Evolutionary conservation across 2,888 invertebrate genomes (phyloP).

Genomic region (Sarcophaga variegata): DNA sequence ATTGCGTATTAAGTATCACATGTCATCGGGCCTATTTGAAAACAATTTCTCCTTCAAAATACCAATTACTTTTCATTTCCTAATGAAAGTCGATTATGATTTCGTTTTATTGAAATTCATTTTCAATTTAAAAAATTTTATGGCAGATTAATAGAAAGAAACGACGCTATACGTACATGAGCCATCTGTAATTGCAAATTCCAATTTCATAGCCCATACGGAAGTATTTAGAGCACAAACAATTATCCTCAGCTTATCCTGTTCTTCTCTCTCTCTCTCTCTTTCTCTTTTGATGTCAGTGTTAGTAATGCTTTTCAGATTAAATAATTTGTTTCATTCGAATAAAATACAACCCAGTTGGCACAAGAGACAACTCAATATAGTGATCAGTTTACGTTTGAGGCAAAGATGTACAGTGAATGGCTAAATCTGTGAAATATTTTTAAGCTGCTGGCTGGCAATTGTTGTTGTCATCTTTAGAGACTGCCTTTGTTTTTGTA

Average conservation of each 20-base stretch:
- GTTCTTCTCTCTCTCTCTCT: constrained; percentile 1
- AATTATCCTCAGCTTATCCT: constrained; percentile 64
- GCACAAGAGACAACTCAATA: too few species aligned
- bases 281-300: neutral
- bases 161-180: neutral
- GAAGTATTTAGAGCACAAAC: constrained; percentile 62
- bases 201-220: constrained; percentile 66
- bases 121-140: constrained; percentile 28
- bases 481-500: too few species aligned
- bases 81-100: too few species aligned
- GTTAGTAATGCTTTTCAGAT: constrained; percentile 75
- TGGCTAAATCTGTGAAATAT: too few species aligned
- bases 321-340: constrained; percentile 49
- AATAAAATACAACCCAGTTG: too few species aligned
- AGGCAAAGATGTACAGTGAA: too few species aligned
- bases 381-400: too few species aligned
- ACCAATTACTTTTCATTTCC: constrained; percentile 26
- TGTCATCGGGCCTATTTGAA: neutral
- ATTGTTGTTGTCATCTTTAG: too few species aligned
- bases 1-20: too few species aligned
- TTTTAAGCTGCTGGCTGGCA: too few species aligned
- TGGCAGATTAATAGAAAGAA: constrained; percentile 7
- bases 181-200: neutral
- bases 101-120: constrained; percentile 12
- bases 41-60: constrained; percentile 51